Evolutionary conservation across 2,113 vertebrate genomes (phyloP), one percentile per base, ranked within the genome.

Genomic region (Trichomycterus rosablanca): DNA sequence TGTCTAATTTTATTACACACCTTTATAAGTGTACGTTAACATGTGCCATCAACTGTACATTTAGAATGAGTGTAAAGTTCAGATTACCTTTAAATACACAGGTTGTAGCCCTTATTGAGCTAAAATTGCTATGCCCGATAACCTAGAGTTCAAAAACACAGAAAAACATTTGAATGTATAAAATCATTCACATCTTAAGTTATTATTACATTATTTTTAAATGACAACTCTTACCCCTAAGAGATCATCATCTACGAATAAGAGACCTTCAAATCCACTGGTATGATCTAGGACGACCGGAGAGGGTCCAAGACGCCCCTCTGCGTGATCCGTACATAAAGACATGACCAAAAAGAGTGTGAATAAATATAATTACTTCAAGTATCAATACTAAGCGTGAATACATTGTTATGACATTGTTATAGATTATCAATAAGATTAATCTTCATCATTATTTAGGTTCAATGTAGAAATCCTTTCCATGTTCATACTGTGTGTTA

Each of bases 111-210:
- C 96, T 90, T 80, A 98, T 99, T 53, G 96, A 97, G 68, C 96
- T 97, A 61, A 99, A 99, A 81, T 99, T 99, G 76, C 96, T 99
- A 83, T 98, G 96, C 11, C 94, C 95, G 22, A 99, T 98, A 46
- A 99, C 95, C 95, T 89, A 85, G 53, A 73, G 68, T n/a, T n/a
- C n/a, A n/a, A n/a, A n/a, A n/a, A 1, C 44, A 77, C 4, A 72
- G 57, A 75, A 0, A 66, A 22, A 63, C 74, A 7, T 76, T 48
- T 63, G 18, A 23, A 9, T 12, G 20, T 15, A 37, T n/a, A n/a
- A n/a, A n/a, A n/a, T n/a, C n/a, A n/a, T n/a, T n/a, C n/a, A n/a
- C n/a, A n/a, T n/a, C n/a, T n/a, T n/a, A n/a, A n/a, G n/a, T n/a
- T n/a, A n/a, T n/a, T n/a, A n/a, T n/a, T n/a, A n/a, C n/a, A n/a